Conservation (phyloP, 2,113 vertebrate genomes). For the Zapus hudsonius region DNA sequence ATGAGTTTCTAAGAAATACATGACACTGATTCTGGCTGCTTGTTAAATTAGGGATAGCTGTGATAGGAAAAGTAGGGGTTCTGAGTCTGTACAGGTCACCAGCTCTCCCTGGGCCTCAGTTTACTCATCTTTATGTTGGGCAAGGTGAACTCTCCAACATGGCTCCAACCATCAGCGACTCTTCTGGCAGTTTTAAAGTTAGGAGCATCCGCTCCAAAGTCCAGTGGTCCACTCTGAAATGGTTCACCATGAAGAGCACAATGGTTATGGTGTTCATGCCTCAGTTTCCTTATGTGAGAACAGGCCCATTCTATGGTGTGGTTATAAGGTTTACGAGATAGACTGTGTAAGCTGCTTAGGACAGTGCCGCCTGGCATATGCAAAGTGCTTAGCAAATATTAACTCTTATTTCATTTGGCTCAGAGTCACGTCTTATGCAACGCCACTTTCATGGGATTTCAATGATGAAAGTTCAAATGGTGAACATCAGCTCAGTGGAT, state of each 20-base stretch:
- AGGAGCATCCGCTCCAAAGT: neutral
- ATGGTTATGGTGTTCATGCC: neutral
- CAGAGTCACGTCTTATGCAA: slow-evolving; percentile 70
- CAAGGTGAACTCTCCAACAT: neutral
- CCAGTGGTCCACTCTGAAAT: neutral
- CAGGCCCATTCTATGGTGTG: neutral
- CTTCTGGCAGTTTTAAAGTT: neutral
- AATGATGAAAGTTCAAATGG: slow-evolving; percentile 77
- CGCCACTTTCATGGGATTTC: slow-evolving; percentile 67
- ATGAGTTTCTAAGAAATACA: neutral
- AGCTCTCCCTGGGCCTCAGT: neutral
- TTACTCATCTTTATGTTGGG: neutral
- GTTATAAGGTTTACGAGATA: slow-evolving; percentile 39
- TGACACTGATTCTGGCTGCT: neutral
- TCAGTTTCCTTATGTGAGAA: slow-evolving; percentile 60
- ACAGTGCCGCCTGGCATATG: slow-evolving; percentile 39
- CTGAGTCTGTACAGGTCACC: neutral
- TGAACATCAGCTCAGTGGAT: slow-evolving; percentile 59
- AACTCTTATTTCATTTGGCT: slow-evolving; percentile 75
- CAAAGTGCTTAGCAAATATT: slow-evolving; percentile 66
- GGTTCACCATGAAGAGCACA: neutral
- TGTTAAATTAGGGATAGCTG: neutral
- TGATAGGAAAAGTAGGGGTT: neutral
- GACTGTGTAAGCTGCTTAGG: slow-evolving; percentile 32
- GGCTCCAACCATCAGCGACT: neutral